phyloP scores from a whole-genome alignment of 1,140 invertebrate species.

The Charaxes varanes region DNA sequence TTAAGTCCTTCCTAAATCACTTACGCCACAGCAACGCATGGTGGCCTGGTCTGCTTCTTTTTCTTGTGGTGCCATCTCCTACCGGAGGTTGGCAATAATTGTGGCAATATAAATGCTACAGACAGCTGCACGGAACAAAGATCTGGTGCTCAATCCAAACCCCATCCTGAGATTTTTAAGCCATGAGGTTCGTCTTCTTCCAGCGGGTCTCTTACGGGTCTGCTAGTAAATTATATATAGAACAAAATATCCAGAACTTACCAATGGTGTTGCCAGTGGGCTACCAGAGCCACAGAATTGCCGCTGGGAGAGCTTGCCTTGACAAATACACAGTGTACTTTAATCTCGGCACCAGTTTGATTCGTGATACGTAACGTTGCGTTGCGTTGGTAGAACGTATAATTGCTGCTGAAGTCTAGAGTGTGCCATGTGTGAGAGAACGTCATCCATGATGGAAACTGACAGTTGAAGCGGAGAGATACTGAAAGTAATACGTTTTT shows the following conservation, averaged over 20 bases:
- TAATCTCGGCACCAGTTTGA: slow-evolving; percentile 75
- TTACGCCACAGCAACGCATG: too few species aligned
- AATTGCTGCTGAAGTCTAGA: slow-evolving; percentile 79
- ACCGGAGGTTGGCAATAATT: too few species aligned
- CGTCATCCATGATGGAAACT: slow-evolving; percentile 81
- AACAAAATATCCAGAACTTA: slow-evolving; percentile 19
- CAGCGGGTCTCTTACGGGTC: too few species aligned
- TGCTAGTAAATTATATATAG: too few species aligned
- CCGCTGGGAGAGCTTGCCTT: slow-evolving; percentile 75
- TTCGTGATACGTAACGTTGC: slow-evolving; percentile 78
- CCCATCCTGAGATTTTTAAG: too few species aligned
- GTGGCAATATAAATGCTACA: too few species aligned
- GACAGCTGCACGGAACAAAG: too few species aligned
- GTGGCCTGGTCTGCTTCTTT: too few species aligned
- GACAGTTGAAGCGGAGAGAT: slow-evolving; percentile 77
- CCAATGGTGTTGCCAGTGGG: slow-evolving; percentile 75
- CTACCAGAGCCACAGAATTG: slow-evolving; percentile 73
- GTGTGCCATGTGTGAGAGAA: slow-evolving; percentile 81
- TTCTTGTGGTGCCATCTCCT: too few species aligned
- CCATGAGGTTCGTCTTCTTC: too few species aligned
- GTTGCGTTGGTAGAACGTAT: slow-evolving; percentile 80
- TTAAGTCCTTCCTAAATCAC: too few species aligned
- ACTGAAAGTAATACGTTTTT: slow-evolving; percentile 65
- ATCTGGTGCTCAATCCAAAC: too few species aligned
- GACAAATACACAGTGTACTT: slow-evolving; percentile 77